A percentile compares a stretch with the other conserved stretches of the same genome.
phyloP scores from a whole-genome alignment of 1,140 invertebrate genomes.

The Proales similis region DNA sequence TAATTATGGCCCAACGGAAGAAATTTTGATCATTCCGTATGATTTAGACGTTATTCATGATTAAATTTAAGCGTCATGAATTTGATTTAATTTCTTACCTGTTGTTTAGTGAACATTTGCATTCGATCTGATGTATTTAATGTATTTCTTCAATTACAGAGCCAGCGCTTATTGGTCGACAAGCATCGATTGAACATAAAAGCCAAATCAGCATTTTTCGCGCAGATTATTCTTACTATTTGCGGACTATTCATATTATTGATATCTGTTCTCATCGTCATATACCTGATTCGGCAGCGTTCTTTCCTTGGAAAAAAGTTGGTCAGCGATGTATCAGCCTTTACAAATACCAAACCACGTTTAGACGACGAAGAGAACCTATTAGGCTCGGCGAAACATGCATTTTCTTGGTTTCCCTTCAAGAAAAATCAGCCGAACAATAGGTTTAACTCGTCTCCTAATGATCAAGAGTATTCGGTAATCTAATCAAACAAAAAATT shows the following conservation, averaged over 20 bases:
- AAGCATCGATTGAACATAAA: conserved; percentile 15
- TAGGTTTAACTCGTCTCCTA: too few species aligned
- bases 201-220: neutral
- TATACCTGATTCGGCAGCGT: conserved; percentile 1
- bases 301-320: conserved; percentile 4
- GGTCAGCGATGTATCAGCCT: neutral
- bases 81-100: neutral
- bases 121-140: neutral
- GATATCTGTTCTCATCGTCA: neutral
- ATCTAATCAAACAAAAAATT: too few species aligned
- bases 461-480: too few species aligned
- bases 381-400: too few species aligned
- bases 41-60: too few species aligned
- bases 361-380: too few species aligned
- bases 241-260: neutral
- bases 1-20: too few species aligned
- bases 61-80: too few species aligned
- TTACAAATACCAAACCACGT: neutral
- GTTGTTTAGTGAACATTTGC: neutral
- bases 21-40: too few species aligned
- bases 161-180: conserved; percentile 3
- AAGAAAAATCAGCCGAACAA: too few species aligned
- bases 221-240: neutral
- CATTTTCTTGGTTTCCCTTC: too few species aligned
- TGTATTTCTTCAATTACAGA: neutral